Percentiles rank a stretch among this genome's conserved stretches.
phyloP scores from a whole-genome alignment of 1,140 invertebrate genomes.

The Camponotus pennsylvanicus region DNA sequence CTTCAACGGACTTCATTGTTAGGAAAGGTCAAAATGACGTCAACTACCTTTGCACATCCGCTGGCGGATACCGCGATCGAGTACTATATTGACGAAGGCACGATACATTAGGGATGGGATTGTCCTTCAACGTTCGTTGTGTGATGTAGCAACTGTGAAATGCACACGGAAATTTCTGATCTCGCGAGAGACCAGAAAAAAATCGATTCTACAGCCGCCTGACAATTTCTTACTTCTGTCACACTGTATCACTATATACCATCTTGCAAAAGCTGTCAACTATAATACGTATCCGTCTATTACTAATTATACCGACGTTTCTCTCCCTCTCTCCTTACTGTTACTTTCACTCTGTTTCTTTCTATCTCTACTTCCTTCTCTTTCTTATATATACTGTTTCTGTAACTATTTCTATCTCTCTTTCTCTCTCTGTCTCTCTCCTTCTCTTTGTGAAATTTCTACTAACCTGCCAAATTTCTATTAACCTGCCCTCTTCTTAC shows the following conservation, averaged over 20 bases:
- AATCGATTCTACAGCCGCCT: constrained; percentile 13
- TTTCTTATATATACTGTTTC: constrained; percentile 66
- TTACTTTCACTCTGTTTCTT: constrained; percentile 51
- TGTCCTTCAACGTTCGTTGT: constrained; percentile 35
- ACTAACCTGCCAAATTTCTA: constrained; percentile 76
- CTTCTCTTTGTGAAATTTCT: constrained; percentile 67
- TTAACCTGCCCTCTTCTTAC: constrained; percentile 84
- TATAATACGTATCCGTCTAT: constrained; percentile 35
- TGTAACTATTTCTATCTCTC: constrained; percentile 70
- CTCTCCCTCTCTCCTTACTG: constrained; percentile 18
- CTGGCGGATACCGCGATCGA: background rate
- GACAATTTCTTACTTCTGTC: constrained; percentile 18
- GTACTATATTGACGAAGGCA: background rate
- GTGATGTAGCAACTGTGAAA: constrained; percentile 30
- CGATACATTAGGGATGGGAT: constrained; percentile 21
- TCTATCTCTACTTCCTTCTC: constrained; percentile 31
- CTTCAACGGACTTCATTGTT: background rate
- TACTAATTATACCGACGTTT: constrained; percentile 33
- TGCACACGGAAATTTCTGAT: constrained; percentile 42
- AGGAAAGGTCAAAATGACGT: constrained; percentile 2
- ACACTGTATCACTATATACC: constrained; percentile 35
- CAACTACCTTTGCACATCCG: constrained; percentile 7
- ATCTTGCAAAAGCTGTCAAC: constrained; percentile 44
- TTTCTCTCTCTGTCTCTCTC: constrained; percentile 50
- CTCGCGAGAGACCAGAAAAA: constrained; percentile 27